Evolutionary conservation across 2,888 invertebrate species (phyloP), one percentile per base, ranked within the genome.

Genomic region (Sinhomidia bicolor): DNA sequence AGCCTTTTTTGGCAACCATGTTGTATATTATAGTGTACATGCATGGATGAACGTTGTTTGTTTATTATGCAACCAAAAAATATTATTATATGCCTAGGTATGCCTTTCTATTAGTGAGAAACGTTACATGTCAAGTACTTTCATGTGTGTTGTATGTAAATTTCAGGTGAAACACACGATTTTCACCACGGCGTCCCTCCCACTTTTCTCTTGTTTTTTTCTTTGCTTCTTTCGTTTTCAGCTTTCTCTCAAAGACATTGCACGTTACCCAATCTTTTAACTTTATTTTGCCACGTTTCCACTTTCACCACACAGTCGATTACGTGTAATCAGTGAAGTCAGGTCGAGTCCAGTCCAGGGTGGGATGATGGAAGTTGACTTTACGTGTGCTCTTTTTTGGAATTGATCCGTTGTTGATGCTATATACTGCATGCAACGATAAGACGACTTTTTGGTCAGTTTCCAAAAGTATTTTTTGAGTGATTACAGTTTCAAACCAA

Each of bases 261-360:
- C 32, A 29, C 86, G 10, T 17, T 12, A 41, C 36, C 29, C 60
- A 32, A 80, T 20, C 44, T 57, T 23, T 80, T 54, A 23, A 68
- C n/a, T 44, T 79, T 62, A 84, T 88, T 88, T 79, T 26, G 62
- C 29, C 79, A 79, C 51, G 84, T 83, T 84, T 78, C 47, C 65
- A 54, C 65, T 82, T 88, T 32, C 51, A 83, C 65, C 68, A 41
- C 51, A 41, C 84, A 88, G 84, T 88, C 84, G 79, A 68, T 84
- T 88, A 57, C 83, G 47, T 84, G 79, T 83, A 88, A 84, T 88
- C 88, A 88, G 54, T 88, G 84, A 68, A 88, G 83, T 71, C 78
- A 79, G 79, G 71, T 88, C 78, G 88, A 68, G 83, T 26, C 78
- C 17, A 57, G 57, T 57, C 17, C n/a, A n/a, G 76, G 7, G 29